Evolutionary conservation across 2,888 invertebrate genomes (phyloP), one percentile per base, ranked within the genome.

Genomic region (Agrotis exclamationis): DNA sequence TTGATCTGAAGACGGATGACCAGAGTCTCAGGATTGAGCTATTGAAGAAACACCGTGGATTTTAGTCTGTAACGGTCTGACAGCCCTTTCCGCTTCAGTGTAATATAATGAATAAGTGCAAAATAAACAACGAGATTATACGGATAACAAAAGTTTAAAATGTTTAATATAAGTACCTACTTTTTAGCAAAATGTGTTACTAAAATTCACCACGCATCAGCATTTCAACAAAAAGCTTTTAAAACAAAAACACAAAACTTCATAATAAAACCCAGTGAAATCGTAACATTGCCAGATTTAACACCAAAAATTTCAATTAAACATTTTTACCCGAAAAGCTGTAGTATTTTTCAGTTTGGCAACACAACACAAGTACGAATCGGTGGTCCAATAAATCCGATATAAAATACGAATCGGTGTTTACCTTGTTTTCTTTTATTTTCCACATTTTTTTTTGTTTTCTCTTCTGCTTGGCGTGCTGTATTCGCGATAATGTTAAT

Each of bases 361-460:
- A 89, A 86, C 86, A 82, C 85, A 56, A 58, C 60, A 63, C 75
- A 74, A 79, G 69, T 58, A 80, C 70, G 70, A 79, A 70, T 80
- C 82, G 75, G 81, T 50, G 85, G 84, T 83, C 81, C 87, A 86
- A 90, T 91, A 89, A 90, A 91, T 91, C 87, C 86, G 85, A 88
- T 89, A 88, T 88, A 89, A 89, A 89, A 91, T 87, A 90, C 87
- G 86, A 88, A 88, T 88, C 82, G 80, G 83, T 88, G 85, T 89
- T 90, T 88, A 90, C 88, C 88, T 90, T 89, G 88, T 89, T 90
- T 90, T 85, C 85, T 86, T 85, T 89, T 87, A 85, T 89, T 85
- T 87, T 84, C 82, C 74, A 78, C 80, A 11, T 83, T 87, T 87
- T 66, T 70, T 74, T 89, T 84, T 86, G 77, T 87, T 85, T 87